Conservation (phyloP, 2,888 invertebrate species). For the Pyrrhopygopsis socrates region DNA sequence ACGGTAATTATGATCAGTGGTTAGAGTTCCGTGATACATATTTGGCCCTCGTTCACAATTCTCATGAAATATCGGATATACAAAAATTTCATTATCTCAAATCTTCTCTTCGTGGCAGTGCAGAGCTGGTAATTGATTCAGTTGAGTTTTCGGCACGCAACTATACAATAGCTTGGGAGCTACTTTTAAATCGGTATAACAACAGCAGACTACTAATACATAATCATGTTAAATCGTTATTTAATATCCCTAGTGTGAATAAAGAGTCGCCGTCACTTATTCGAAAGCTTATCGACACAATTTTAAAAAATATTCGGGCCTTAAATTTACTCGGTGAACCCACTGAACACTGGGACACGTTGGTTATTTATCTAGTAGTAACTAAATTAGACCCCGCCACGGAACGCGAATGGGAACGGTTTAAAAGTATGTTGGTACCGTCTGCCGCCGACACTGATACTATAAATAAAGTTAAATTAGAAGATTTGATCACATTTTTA, state of each 20-base stretch:
- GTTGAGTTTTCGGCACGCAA: constrained; percentile 23
- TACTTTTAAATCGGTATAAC: constrained; percentile 53
- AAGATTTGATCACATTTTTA: neutral
- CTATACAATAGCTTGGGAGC: constrained; percentile 42
- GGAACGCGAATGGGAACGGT: neutral
- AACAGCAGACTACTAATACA: constrained; percentile 35
- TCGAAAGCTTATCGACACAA: constrained; percentile 56
- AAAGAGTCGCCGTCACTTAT: constrained; percentile 15
- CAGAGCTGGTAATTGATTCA: neutral
- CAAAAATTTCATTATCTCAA: constrained; percentile 36
- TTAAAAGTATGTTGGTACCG: neutral
- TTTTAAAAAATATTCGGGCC: constrained; percentile 80
- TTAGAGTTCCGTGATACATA: constrained; percentile 27
- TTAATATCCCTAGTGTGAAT: constrained; percentile 10
- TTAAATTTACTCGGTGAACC: constrained; percentile 1
- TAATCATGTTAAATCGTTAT: constrained; percentile 38
- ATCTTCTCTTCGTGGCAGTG: constrained; percentile 16
- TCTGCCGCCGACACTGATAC: neutral
- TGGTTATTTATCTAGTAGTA: neutral
- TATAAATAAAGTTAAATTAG: neutral
- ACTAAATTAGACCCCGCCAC: neutral
- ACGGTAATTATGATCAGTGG: constrained; percentile 24
- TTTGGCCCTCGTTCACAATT: constrained; percentile 4
- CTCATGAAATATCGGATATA: constrained; percentile 1
- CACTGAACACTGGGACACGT: neutral